A percentile compares a stretch with the other conserved stretches of the same genome.
These are phyloP conservation scores for Fregata magnificens DNA, from an alignment of 2,113 vertebrate genomes.

Conservation along the genomic window DNA sequence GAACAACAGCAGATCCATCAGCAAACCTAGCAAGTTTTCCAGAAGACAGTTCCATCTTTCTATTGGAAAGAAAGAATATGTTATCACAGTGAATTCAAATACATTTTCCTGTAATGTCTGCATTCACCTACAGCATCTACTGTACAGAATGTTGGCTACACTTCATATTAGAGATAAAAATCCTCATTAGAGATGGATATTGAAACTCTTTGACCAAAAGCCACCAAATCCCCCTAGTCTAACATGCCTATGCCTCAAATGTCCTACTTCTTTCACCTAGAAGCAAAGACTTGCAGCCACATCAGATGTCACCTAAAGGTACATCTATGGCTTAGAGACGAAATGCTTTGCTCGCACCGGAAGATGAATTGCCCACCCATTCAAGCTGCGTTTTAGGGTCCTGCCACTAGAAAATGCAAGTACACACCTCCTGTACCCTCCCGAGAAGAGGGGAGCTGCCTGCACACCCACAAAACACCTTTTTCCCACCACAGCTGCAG, in stretches of 20 bases:
- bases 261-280: neutral
- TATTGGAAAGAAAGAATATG: constrained; percentile 40
- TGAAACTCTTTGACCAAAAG: neutral
- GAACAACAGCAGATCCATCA: constrained; percentile 92
- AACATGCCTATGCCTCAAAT: neutral
- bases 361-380: too few species aligned
- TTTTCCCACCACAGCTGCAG: neutral
- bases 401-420: neutral
- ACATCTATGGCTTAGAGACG: fast-evolving
- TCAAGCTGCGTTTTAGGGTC: neutral
- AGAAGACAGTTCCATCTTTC: constrained; percentile 90
- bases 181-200: neutral
- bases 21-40: constrained; percentile 93
- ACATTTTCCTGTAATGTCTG: neutral
- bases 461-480: neutral
- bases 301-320: too few species aligned
- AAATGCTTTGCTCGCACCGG: neutral
- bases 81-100: fast-evolving
- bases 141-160: fast-evolving
- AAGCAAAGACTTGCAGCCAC: neutral
- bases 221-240: neutral
- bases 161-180: fast-evolving
- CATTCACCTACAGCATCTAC: neutral
- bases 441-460: neutral
- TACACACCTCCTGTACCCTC: fast-evolving